Evolutionary conservation across 1,140 invertebrate genomes (phyloP), one percentile per base, ranked within the genome.

Genomic region (Cataglyphis hispanica): DNA sequence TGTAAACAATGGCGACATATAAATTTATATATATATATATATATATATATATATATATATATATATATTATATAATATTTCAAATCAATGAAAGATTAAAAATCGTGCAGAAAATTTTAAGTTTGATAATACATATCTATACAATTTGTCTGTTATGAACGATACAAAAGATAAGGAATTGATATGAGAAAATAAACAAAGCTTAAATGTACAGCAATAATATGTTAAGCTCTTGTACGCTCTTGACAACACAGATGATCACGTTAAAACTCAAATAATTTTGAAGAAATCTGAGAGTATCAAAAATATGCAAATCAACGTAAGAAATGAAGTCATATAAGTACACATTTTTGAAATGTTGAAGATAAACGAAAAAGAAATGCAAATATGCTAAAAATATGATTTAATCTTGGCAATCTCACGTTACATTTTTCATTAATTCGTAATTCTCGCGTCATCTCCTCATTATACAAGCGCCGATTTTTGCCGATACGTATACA

Each of bases 21-120:
- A 31, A 31, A 46, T 70, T 16, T 46, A 13, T 7, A 22, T 4
- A 22, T 6, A 16, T 16, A 60, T 5, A 16, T 60, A 63, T 16
- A 16, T 22, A n/a, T n/a, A 6, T 56, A n/a, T 8, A 69, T 22
- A n/a, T n/a, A n/a, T n/a, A n/a, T n/a, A n/a, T n/a, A n/a, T 69
- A 46, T 37, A 69, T 69, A 43, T 43, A 69, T 46, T 43, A 40
- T 40, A 69, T 46, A 70, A 50, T 50, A 70, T 70, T 70, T 70
- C 31, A 50, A 53, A 0, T n/a, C n/a, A n/a, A 58, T 58, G 8
- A 58, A 58, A 50, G 16, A 46, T 69, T 46, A 50, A 11, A 4
- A 31, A 11, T 27, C 27, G 2, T 4, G 4, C 34, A 58, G 1
- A 56, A 13, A 56, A 25, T 25, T 37, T n/a, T 34, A 22, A 37